Percentiles rank a stretch among this genome's conserved stretches.
Conservation (phyloP, 35 echinoderm and acorn worm genomes). For the Heliocidaris tuberculata region DNA sequence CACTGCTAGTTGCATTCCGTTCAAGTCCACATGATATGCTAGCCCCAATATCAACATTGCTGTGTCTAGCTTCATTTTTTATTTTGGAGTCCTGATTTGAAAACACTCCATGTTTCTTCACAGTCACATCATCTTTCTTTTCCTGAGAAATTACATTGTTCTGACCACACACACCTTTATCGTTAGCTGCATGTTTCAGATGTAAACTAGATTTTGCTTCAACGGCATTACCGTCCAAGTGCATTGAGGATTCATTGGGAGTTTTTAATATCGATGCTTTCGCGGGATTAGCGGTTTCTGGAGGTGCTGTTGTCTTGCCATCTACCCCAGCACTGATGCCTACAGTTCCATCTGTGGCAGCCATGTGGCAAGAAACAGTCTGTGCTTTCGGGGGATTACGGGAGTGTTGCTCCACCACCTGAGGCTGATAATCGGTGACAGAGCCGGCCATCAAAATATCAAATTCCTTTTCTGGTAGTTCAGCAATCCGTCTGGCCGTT, state of each 20-base stretch:
- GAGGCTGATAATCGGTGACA: neutral
- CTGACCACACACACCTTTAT: neutral
- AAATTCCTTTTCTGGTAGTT: constrained; percentile 42
- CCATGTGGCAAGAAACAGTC: constrained; percentile 42
- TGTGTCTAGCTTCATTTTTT: neutral
- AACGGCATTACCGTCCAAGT: neutral
- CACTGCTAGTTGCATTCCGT: neutral
- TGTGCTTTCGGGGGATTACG: constrained; percentile 6
- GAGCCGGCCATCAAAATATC: neutral
- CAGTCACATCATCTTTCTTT: neutral
- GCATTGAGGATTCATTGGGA: no score
- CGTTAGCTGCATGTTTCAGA: neutral
- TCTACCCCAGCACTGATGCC: neutral
- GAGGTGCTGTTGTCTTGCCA: neutral
- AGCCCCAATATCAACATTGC: constrained; percentile 20
- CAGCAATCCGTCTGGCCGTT: constrained; percentile 14
- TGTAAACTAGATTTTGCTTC: neutral
- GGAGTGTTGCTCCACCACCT: neutral
- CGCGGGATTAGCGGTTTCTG: neutral
- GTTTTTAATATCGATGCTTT: neutral
- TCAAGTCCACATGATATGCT: neutral
- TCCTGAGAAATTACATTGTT: neutral
- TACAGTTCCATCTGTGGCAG: constrained; percentile 14
- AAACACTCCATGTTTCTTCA: neutral
- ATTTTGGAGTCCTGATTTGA: neutral